Evolutionary conservation across 2,113 vertebrate species (phyloP).

Genomic region (Motacilla tschutschensis): DNA sequence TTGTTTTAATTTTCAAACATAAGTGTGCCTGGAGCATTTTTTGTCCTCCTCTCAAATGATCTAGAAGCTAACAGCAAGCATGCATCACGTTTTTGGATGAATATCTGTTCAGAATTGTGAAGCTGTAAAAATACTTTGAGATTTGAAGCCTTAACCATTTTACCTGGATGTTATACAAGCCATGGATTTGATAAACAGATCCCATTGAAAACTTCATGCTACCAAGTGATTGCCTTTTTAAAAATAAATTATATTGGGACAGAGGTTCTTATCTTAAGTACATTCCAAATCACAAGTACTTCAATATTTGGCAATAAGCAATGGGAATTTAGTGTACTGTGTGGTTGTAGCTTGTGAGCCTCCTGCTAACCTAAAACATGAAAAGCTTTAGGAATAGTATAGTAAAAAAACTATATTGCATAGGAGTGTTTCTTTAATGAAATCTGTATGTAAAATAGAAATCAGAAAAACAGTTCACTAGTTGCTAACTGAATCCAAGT

Average conservation of each 20-base stretch:
- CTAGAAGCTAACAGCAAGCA: background rate
- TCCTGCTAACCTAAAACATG: background rate
- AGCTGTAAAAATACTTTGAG: background rate
- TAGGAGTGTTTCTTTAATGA: background rate
- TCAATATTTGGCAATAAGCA: background rate
- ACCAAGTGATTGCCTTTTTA: rapidly evolving
- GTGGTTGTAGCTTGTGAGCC: background rate
- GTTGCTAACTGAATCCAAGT: background rate
- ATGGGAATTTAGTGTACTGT: background rate
- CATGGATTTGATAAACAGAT: background rate
- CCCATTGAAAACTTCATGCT: background rate
- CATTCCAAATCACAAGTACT: background rate
- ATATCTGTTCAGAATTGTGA: background rate
- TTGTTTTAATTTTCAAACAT: background rate
- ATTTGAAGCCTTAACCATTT: background rate
- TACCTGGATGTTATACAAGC: background rate
- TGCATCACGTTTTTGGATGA: background rate
- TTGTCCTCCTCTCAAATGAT: background rate
- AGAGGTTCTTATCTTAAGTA: background rate
- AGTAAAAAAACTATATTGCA: background rate
- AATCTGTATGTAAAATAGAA: background rate
- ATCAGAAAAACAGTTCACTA: background rate
- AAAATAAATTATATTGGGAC: background rate
- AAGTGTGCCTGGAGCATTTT: background rate
- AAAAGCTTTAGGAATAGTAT: background rate